Evolutionary conservation across 2,113 vertebrate species (phyloP).

Genomic region (Stigmatopora nigra): DNA sequence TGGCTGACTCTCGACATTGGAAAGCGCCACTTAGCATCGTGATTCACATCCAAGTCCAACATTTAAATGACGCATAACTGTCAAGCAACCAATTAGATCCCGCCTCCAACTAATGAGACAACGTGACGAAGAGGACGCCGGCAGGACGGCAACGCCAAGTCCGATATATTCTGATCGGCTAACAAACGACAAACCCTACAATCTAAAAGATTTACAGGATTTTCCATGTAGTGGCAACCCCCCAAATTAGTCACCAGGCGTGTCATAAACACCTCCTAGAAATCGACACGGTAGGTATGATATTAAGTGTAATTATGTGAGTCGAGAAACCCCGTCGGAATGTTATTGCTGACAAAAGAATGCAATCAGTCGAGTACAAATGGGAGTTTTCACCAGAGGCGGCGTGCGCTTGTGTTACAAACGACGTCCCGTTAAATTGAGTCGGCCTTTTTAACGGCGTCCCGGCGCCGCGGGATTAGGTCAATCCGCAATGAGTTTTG

Average conservation of each 20-base stretch:
- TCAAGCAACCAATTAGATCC: conserved; percentile 14
- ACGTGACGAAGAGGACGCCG: conserved; percentile 3
- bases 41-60: not conserved
- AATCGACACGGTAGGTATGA: not conserved
- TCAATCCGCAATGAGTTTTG: not conserved
- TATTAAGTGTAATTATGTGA: not conserved
- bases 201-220: not conserved
- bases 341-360: not conserved
- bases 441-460: not conserved
- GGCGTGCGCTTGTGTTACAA: not conserved
- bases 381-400: not conserved
- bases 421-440: not conserved
- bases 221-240: not conserved
- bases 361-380: too few relatives aligned
- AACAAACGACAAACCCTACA: not conserved
- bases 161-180: not conserved
- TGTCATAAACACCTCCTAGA: not conserved
- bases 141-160: not conserved
- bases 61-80: conserved; percentile 7
- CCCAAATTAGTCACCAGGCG: not conserved
- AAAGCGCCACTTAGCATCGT: conserved; percentile 14
- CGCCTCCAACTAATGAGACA: conserved; percentile 10
- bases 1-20: not conserved
- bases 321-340: not conserved
- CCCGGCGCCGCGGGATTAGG: not conserved